Evolutionary conservation across 1,140 invertebrate genomes (phyloP), one percentile per base, ranked within the genome.

Genomic region (Aphidius gifuensis): DNA sequence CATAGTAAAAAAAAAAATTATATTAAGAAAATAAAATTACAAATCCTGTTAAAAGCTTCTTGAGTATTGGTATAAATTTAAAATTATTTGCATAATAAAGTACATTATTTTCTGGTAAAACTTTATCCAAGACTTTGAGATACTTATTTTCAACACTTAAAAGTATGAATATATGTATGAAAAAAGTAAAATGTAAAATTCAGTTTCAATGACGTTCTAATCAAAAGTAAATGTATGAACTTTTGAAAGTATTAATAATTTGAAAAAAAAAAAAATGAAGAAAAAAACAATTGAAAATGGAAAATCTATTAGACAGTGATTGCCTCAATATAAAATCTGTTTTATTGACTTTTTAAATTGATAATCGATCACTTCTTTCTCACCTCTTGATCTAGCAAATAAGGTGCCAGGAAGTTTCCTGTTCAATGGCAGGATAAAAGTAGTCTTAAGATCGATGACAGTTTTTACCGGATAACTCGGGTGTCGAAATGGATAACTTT

Each of bases 401-500:
- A 9, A n/a, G 23, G 23, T 32, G 23, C 23, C 21, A 50, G 40
- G 43, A 59, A 59, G 58, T 59, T 59, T 59, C 39, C 45, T 11
- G 54, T 40, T n/a, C 16, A n/a, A 40, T 51, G 48, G 21, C 48
- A 49, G 38, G 11, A 59, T 8, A 50, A 59, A 59, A 63, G 56
- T 63, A 46, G 42, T 7, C 11, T 23, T 46, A 63, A 63, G 61
- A 63, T 63, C 48, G 61, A 63, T 63, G 61, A 32, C 23, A 21
- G 43, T 23, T 61, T 42, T 61, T 21, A 23, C 16, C 11, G 43
- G 16, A 32, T 61, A 46, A 46, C 42, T 45, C 11, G 7, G 5
- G 42, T 51, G 16, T 9, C 7, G 40, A 39, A 59, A 51, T 50
- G 48, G 32, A 4, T 7, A 59, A 59, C n/a, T 32, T 50, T 39